Evolutionary conservation across 2,888 invertebrate genomes (phyloP), one percentile per base, ranked within the genome.

Genomic region (Euzetes globulus): DNA sequence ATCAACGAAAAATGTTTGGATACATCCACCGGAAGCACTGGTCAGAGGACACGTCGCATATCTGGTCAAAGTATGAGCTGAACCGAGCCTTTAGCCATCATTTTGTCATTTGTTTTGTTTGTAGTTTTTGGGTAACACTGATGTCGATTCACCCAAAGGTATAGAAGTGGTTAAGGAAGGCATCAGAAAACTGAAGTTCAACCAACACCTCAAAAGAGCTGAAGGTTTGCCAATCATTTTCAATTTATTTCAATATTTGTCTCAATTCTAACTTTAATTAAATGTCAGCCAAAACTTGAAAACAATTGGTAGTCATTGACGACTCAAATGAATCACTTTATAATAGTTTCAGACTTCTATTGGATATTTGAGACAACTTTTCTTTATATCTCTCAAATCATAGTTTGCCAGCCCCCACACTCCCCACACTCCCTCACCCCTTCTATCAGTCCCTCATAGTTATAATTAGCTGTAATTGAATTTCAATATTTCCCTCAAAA

Each of bases 131-230:
- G 98, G 98, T 80, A 92, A 91, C 82, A 92, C 92, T 72, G 91
- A 91, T 81, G 98, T 98, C 73, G 94, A 95, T 80, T 91, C 94
- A 84, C 92, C 97, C 29, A 97, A 98, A 85, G 98, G 98, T 78
- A 96, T 95, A 79, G 95, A 97, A 83, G 93, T 97, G 63, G 95
- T 98, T 9, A 95, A 95, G 84, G 97, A 97, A 82, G 96, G 96
- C 73, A 97, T 98, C 81, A 89, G 94, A 80, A 95, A 96, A 82
- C 86, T 98, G 79, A 92, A 94, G 84, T 95, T 97, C 83, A 91
- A 90, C 77, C 92, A 95, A 81, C 94, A 94, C 82, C 85, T 95
- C 80, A 90, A 91, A 82, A 93, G 94, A 82, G 78, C 81, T 27
- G 84, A 84, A 76, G 84, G 84, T 65, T 17, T 65, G 17, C 17